A percentile compares a stretch with the other conserved stretches of the same genome.
Evolutionary conservation across 2,888 invertebrate species (phyloP).

Genomic region (Cryptophagus acutangulus): DNA sequence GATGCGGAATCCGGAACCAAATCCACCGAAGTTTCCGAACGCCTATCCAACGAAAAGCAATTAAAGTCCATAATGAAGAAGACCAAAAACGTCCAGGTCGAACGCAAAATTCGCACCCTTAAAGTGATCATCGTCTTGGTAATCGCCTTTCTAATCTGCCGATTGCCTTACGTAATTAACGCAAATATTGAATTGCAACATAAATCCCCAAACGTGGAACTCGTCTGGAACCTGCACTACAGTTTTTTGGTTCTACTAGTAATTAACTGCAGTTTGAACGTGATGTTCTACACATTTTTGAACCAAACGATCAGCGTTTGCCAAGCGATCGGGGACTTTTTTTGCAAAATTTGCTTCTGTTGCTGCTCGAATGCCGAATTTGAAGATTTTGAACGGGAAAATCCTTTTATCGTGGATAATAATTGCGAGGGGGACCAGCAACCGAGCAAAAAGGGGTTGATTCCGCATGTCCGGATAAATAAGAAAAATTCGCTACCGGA

Average conservation of each 20-base stretch:
- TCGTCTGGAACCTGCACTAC: slow-evolving; percentile 49
- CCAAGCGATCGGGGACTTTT: slow-evolving; percentile 36
- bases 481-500: too few relatives aligned
- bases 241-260: slow-evolving; percentile 52
- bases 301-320: slow-evolving; percentile 48
- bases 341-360: slow-evolving; percentile 42
- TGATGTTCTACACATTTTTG: slow-evolving; percentile 57
- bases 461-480: too few relatives aligned
- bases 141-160: slow-evolving; percentile 51
- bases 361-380: slow-evolving; percentile 43
- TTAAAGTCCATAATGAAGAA: slow-evolving; percentile 14
- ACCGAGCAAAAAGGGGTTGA: too few relatives aligned
- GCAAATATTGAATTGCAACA: slow-evolving; percentile 47
- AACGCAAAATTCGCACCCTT: slow-evolving; percentile 54
- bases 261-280: slow-evolving; percentile 54
- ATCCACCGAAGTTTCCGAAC: slow-evolving; percentile 15
- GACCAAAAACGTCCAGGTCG: slow-evolving; percentile 29
- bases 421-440: neutral
- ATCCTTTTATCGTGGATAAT: slow-evolving; percentile 30
- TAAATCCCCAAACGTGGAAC: slow-evolving; percentile 31
- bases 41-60: slow-evolving; percentile 4
- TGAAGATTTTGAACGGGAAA: slow-evolving; percentile 41
- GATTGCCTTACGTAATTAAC: slow-evolving; percentile 52
- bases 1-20: too few relatives aligned
- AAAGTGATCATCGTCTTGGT: slow-evolving; percentile 54